Percentiles rank a stretch among this genome's conserved stretches.
These are phyloP conservation scores for Lichenostomus cassidix DNA, from an alignment of 2,113 vertebrate species.

Conservation along the genomic window DNA sequence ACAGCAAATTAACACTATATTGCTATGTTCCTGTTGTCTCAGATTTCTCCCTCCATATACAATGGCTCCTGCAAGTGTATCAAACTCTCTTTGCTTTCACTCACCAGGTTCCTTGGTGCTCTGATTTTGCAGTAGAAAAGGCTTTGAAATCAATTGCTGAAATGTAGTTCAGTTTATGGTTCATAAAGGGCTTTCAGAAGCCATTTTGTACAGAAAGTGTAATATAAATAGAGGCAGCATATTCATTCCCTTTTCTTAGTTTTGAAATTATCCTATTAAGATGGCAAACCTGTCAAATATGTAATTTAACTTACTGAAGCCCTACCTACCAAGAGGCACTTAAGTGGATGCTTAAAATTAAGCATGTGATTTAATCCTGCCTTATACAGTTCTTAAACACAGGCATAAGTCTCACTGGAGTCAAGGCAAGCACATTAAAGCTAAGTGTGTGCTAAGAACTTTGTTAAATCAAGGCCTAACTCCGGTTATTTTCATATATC, in stretches of 20 bases:
- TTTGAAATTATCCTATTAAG: constrained; percentile 43
- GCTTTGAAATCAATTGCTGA: constrained; percentile 28
- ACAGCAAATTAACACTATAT: background rate
- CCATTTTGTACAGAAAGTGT: constrained; percentile 8
- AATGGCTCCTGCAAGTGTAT: background rate
- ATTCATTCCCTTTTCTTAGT: constrained; percentile 23
- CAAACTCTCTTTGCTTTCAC: background rate
- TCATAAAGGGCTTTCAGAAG: constrained; percentile 40
- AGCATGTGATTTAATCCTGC: constrained; percentile 29
- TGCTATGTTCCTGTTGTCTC: background rate
- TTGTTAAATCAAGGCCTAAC: constrained; percentile 4
- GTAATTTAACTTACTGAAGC: background rate
- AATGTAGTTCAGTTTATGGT: constrained; percentile 36
- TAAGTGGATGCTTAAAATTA: constrained; percentile 44
- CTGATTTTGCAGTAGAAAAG: background rate
- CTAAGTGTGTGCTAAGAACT: background rate
- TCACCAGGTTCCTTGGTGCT: background rate
- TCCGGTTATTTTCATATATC: background rate
- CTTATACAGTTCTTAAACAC: background rate
- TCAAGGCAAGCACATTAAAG: background rate
- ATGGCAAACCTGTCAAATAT: constrained; percentile 11
- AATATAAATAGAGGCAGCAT: constrained; percentile 20
- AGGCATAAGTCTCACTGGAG: constrained; percentile 24
- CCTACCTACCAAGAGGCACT: background rate
- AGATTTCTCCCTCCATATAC: background rate